Base-by-base conservation (phyloP, 2,797 vertebrate genomes). In the Caiman crocodilus region DNA sequence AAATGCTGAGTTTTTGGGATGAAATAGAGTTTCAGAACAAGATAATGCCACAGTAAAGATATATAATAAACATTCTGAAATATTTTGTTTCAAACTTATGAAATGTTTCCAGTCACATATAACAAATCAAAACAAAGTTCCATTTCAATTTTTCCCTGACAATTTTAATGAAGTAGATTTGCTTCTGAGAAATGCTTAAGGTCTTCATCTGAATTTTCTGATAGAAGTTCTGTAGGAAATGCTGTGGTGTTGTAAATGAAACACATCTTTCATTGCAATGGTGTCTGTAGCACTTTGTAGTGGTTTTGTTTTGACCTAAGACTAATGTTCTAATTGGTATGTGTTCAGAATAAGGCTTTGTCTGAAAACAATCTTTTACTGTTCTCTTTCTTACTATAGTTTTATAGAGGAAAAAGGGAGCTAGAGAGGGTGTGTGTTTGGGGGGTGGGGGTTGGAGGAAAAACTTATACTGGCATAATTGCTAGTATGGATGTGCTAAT, bases 1-100 rank as follows among this genome's bases (percentile, higher is more conserved):
- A 82, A 63, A 20, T 0, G 0, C 0, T 25, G 1, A 67, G 0
- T 23, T 84, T 79, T 81, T 9, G 82, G 35, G 76, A 73, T 23
- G 0, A 42, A 42, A 42, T 42, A 9, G 42, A 42, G 8, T 42
- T 42, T 42, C 42, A 42, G 7, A 8, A 42, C 42, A 42, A 42
- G 42, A 42, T 7, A 42, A 42, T 42, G 42, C 42, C 42, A 42
- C 42, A 42, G 42, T 42, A 42, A 42, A 42, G 42, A 42, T 42
- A 42, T 42, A 42, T 42, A 42, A 42, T 42, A 42, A 67, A 20
- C 12, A 67, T 18, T 67, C 64, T 30, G 20, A 64, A 65, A 32
- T 11, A 8, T 50, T 50, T 67, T 67, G 32, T 67, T 67, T 20
- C 32, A 18, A 67, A 16, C n/a, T 20, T 32, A 30, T 32, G 28